phyloP scores from a whole-genome alignment of 2,797 vertebrate species.

The Eulemur rubriventer region DNA sequence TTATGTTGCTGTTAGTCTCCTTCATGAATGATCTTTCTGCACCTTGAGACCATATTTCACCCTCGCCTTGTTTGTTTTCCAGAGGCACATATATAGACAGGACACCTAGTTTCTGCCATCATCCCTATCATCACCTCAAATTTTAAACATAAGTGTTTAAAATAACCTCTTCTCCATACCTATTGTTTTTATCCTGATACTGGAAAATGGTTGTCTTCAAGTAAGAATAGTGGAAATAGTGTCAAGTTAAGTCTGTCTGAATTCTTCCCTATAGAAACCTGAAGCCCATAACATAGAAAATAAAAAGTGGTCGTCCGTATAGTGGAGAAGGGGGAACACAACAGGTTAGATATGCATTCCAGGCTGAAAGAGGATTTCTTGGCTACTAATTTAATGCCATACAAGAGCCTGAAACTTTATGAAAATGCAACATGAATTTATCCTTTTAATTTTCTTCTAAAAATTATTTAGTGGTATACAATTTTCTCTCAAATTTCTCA shows the following conservation, averaged over 20 bases:
- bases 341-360: neutral
- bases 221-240: neutral
- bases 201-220: neutral
- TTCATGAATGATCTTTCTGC: slow-evolving; percentile 35
- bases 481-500: slow-evolving; percentile 4
- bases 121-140: neutral
- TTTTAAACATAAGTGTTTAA: slow-evolving; percentile 9
- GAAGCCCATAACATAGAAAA: neutral
- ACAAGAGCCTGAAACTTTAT: slow-evolving; percentile 6
- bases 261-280: slow-evolving; percentile 27
- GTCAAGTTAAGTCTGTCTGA: neutral
- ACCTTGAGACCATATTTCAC: neutral
- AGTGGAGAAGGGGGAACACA: neutral
- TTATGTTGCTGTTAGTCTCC: neutral
- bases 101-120: neutral
- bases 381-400: neutral
- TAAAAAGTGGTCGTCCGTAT: neutral
- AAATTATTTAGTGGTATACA: neutral
- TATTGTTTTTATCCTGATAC: neutral
- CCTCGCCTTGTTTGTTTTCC: neutral
- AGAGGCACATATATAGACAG: neutral
- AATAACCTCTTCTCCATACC: neutral
- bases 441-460: neutral
- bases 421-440: neutral
- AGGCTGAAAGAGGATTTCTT: neutral